Evolutionary conservation across 2,797 vertebrate species (phyloP), one percentile per base, ranked within the genome.

Genomic region (Choloepus didactylus): DNA sequence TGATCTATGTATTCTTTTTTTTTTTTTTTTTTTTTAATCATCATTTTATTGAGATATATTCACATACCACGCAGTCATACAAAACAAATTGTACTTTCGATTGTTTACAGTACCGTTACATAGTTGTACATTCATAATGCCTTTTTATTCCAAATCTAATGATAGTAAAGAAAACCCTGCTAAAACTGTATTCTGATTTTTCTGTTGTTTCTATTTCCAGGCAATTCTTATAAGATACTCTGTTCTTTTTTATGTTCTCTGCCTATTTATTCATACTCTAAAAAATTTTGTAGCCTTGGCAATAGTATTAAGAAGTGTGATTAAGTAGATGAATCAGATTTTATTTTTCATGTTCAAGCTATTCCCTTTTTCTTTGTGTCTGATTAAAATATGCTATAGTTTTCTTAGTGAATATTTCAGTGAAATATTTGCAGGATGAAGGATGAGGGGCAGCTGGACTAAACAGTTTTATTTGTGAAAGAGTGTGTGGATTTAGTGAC

Each of bases 301-400:
- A 69, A 21, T 18, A 54, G 38, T 69, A 9, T 60, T 81, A 92
- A 91, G 69, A 89, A 87, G 73, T 5, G 1, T 85, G 90, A 80
- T 73, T 91, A 46, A 91, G 9, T 35, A 80, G 69, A 81, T 41
- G 35, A 84, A 82, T 79, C 70, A 88, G 64, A 70, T 85, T 94
- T 77, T 93, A 38, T 67, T 91, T 96, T 87, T 72, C 38, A 70
- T 62, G 31, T 35, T 35, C 44, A 91, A 77, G 73, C 75, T 87
- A 44, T 79, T 89, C 77, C 35, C 59, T 44, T 84, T 83, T 56
- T 81, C 35, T 80, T 5, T 83, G 69, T 60, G 84, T 41, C 92
- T 70, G 79, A 49, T 84, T 92, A 89, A 93, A 96, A 72, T 85
- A 56, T 59, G 14, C 44, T 77, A 12, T 44, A 59, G 77, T 93